These are phyloP conservation scores for Lepidocyrtinus sp. DNA, from an alignment of 2,888 invertebrate species.

Conservation along the genomic window DNA sequence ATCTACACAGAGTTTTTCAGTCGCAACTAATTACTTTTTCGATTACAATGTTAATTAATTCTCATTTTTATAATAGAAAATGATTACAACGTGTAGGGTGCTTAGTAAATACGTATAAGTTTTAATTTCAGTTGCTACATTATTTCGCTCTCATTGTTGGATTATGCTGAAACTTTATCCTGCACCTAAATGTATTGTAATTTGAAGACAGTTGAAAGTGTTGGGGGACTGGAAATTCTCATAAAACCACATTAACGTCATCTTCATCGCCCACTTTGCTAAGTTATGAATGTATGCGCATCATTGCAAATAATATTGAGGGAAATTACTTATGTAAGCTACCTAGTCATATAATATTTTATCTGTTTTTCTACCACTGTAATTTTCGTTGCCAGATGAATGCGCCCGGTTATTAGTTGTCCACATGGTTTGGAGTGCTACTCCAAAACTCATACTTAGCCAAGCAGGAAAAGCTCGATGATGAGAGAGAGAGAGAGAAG, in stretches of 20 bases:
- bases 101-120: no score
- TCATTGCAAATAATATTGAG: background rate
- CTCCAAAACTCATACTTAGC: background rate
- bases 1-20: no score
- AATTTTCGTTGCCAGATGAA: background rate
- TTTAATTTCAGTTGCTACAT: no score
- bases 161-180: no score
- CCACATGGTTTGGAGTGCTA: background rate
- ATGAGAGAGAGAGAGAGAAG: background rate
- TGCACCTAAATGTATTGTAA: no score
- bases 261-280: background rate
- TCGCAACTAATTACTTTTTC: no score
- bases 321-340: background rate
- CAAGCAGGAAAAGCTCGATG: background rate
- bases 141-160: no score
- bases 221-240: background rate
- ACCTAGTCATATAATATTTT: background rate
- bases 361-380: background rate
- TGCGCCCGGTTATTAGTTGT: background rate
- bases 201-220: background rate
- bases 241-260: slow-evolving; percentile 43
- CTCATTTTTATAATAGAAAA: no score
- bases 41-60: no score
- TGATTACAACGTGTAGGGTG: no score
- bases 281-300: background rate